Evolutionary conservation across 2,888 invertebrate species (phyloP).

Genomic region (Ecdyonurus torrentis): DNA sequence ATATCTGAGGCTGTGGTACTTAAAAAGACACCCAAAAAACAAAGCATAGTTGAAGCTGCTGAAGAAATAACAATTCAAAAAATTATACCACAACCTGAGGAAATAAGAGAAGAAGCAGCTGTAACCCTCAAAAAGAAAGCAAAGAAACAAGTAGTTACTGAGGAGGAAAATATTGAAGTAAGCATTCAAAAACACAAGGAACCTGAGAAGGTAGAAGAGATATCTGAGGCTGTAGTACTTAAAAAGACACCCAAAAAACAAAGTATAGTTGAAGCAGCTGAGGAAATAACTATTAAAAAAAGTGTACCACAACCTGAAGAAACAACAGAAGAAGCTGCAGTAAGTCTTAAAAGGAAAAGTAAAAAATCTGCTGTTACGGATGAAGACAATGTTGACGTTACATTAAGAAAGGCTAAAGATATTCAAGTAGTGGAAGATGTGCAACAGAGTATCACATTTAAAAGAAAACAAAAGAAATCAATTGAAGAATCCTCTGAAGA

Average conservation of each 20-base stretch:
- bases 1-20: conserved; percentile 28
- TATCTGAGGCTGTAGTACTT: conserved; percentile 33
- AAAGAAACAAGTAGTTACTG: conserved; percentile 7
- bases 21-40: conserved; percentile 7
- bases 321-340: too few species aligned
- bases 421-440: background rate
- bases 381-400: too few species aligned
- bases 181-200: conserved; percentile 14
- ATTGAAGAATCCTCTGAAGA: conserved; percentile 16
- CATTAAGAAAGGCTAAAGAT: too few species aligned
- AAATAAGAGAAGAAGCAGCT: conserved; percentile 26
- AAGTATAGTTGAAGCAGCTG: conserved; percentile 21
- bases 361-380: too few species aligned
- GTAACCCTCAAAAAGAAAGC: conserved; percentile 27
- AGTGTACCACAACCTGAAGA: too few species aligned
- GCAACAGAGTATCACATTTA: conserved; percentile 10
- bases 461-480: conserved; percentile 8
- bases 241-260: conserved; percentile 30
- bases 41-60: conserved; percentile 22
- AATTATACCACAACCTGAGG: conserved; percentile 11
- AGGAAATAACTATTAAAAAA: conserved; percentile 18
- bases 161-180: conserved; percentile 18
- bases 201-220: conserved; percentile 21
- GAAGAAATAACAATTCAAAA: conserved; percentile 26
- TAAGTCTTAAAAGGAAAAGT: too few species aligned